Base-by-base conservation (phyloP, 2,797 vertebrate genomes). In the Cyprinella venusta region DNA sequence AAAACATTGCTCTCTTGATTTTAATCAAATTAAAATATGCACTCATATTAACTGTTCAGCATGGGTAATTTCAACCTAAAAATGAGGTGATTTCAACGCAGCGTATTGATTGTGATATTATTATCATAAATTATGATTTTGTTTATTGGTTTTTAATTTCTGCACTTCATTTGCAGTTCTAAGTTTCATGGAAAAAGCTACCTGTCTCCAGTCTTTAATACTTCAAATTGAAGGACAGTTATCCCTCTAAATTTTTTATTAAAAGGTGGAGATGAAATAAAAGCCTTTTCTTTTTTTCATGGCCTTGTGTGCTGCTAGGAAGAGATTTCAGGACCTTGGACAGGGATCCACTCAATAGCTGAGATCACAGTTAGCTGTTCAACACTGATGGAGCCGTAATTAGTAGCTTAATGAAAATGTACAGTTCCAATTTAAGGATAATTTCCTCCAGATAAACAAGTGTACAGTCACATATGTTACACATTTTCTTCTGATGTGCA, bases 261-360 rank as follows among this genome's bases (percentile, higher is more conserved):
- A 68, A 30, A 30, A 56, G 63, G 59, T 15, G 15, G 19, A 36
- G 8, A 77, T 59, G 18, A 24, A 45, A 26, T 24, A 48, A 61
- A 36, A 9, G 6, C 15, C 33, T 24, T 26, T 1, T 2, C 36
- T 13, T 38, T 67, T 24, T 50, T 15, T 15, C 61, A 33, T 50
- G 67, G 30, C 67, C 65, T 70, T 61, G 38, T 26, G 8, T 16
- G 15, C 40, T 33, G 30, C 15, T 76, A 67, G 6, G 21, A 33
- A 78, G 9, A 64, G 16, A n/a, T 82, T 82, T 83, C 82, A 83
- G 82, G 75, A 83, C 82, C 82, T 64, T 72, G 82, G 82, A 83
- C 75, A 79, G 33, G 12, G 76, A 61, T n/a, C 38, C 12, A 18
- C 64, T 75, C 21, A 52, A n/a, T 8, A 18, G 45, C 21, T 40